A percentile compares a stretch with the other conserved stretches of the same genome.
phyloP scores from a whole-genome alignment of 2,113 vertebrate genomes.

The Phyllopteryx taeniolatus region DNA sequence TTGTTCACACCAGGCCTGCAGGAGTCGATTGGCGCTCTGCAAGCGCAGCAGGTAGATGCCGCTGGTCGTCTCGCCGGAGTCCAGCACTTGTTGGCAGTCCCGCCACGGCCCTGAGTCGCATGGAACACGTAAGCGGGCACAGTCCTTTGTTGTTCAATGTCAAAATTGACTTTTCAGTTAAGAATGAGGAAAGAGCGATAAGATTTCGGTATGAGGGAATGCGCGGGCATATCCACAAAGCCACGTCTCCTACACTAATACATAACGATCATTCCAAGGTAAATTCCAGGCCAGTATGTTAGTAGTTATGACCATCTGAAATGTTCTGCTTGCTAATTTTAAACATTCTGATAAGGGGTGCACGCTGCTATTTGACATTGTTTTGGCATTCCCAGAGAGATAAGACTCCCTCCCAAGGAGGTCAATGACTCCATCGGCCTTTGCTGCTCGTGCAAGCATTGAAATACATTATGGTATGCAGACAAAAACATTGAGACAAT shows the following conservation, averaged over 20 bases:
- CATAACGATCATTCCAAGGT: not conserved
- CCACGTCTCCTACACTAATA: conserved; percentile 15
- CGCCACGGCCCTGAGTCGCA: conserved; percentile 78
- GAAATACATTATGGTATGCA: conserved; percentile 14
- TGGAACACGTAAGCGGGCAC: not conserved
- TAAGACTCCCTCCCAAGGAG: conserved; percentile 33
- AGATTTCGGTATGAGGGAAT: conserved; percentile 14
- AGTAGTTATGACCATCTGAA: not conserved
- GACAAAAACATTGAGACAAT: not conserved
- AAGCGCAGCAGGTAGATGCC: conserved; percentile 81
- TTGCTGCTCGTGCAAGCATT: conserved; percentile 19
- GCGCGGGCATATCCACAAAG: conserved; percentile 14
- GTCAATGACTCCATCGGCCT: conserved; percentile 58
- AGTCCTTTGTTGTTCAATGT: conserved; percentile 28
- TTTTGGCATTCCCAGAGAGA: conserved; percentile 65
- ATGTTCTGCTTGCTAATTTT: conserved; percentile 39
- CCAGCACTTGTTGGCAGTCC: conserved; percentile 80
- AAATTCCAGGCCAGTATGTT: not conserved
- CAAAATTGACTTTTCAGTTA: conserved; percentile 10
- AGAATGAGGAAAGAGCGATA: conserved; percentile 6
- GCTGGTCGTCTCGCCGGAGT: conserved; percentile 72
- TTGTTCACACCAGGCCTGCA: conserved; percentile 88
- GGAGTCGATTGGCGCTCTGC: conserved; percentile 65
- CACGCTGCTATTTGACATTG: conserved; percentile 53
- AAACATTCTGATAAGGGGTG: conserved; percentile 14